Percentiles rank a stretch among this genome's conserved stretches.
Evolutionary conservation across 2,797 vertebrate genomes (phyloP).

Genomic region (Fistularia commersonii): DNA sequence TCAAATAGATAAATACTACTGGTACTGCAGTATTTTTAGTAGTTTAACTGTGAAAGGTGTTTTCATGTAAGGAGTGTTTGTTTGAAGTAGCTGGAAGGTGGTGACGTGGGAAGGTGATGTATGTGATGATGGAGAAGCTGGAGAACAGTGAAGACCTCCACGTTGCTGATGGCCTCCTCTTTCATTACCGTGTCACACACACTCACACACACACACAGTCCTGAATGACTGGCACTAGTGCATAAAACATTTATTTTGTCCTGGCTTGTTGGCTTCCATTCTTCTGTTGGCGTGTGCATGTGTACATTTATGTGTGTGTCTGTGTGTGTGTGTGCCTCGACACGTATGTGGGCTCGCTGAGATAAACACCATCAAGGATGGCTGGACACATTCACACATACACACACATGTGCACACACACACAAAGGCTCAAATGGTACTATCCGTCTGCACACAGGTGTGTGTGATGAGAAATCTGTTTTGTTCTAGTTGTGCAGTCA

Average conservation of each 20-base stretch:
- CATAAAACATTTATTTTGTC: slow-evolving; percentile 8
- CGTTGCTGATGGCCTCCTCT: slow-evolving; percentile 14
- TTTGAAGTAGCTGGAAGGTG: no score
- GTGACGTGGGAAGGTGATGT: no score
- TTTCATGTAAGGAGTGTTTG: no score
- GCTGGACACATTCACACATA: slow-evolving; percentile 4
- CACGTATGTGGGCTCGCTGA: slow-evolving; percentile 20
- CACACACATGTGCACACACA: slow-evolving; percentile 5
- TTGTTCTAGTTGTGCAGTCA: slow-evolving; percentile 51
- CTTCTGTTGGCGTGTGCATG: no score
- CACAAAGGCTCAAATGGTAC: slow-evolving; percentile 1
- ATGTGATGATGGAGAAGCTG: no score
- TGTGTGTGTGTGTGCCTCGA: not conserved
- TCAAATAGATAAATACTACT: no score
- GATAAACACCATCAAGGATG: slow-evolving; percentile 28
- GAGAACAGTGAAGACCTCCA: not conserved
- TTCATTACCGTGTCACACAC: slow-evolving; percentile 12
- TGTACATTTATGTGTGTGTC: not conserved
- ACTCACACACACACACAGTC: not conserved
- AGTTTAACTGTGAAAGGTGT: no score
- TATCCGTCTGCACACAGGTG: slow-evolving; percentile 35
- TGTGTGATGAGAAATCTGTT: slow-evolving; percentile 53
- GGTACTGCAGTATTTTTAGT: no score
- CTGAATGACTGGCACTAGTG: not conserved
- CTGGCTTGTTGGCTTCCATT: no score